These are phyloP conservation scores for Euborellia annulipes DNA, from an alignment of 1,140 invertebrate genomes.

Conservation along the genomic window DNA sequence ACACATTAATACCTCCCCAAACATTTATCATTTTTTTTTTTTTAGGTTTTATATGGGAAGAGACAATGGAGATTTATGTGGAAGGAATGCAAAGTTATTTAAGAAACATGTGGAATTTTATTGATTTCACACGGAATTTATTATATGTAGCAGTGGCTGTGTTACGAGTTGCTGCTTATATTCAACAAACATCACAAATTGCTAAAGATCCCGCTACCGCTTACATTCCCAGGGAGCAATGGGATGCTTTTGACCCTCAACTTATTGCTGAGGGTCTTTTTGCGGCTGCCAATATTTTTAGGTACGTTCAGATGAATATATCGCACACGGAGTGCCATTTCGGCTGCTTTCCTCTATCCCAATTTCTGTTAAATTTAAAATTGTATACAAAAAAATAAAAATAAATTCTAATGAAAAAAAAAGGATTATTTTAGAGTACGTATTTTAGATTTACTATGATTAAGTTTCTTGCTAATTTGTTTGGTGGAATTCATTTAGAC, in stretches of 20 bases:
- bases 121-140: slow-evolving; percentile 80
- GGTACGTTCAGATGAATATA: no score
- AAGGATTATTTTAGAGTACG: no score
- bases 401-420: no score
- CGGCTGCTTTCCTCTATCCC: no score
- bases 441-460: no score
- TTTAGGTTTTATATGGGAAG: slow-evolving; percentile 78
- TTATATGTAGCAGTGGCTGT: slow-evolving; percentile 66
- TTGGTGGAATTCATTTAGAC: no score
- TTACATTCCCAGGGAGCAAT: slow-evolving; percentile 62
- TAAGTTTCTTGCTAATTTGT: no score
- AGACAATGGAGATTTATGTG: slow-evolving; percentile 73
- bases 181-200: slow-evolving; percentile 55
- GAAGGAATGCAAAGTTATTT: slow-evolving; percentile 72
- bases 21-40: slow-evolving; percentile 8
- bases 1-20: no score
- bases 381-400: no score
- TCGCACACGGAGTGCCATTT: no score
- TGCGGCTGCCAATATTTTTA: slow-evolving; percentile 86
- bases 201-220: slow-evolving; percentile 41
- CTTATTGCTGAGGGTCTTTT: slow-evolving; percentile 88
- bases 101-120: slow-evolving; percentile 89
- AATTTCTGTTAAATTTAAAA: no score
- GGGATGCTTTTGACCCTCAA: slow-evolving; percentile 88
- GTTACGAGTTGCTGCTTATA: slow-evolving; percentile 57